These are phyloP conservation scores for Biston betularia DNA, from an alignment of 2,888 invertebrate species.

Conservation along the genomic window DNA sequence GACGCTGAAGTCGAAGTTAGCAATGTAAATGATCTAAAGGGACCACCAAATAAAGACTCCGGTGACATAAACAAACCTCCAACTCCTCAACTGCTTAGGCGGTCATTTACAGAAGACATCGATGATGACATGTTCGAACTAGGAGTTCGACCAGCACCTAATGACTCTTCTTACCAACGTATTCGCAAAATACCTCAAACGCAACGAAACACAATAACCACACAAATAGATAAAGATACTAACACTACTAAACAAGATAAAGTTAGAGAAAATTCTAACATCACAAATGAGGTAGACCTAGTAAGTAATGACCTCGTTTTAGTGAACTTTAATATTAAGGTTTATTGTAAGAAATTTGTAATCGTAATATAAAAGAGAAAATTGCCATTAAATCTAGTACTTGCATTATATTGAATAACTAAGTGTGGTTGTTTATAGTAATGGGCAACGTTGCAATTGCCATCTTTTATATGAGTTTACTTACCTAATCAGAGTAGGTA, in stretches of 20 bases:
- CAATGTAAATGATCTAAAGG: not conserved
- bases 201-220: conserved; percentile 47
- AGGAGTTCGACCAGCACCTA: conserved; percentile 55
- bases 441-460: conserved; percentile 6
- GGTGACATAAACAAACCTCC: not conserved
- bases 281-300: conserved; percentile 45
- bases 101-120: conserved; percentile 70
- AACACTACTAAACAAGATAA: conserved; percentile 48
- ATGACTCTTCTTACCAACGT: conserved; percentile 44
- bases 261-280: conserved; percentile 40
- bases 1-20: not conserved
- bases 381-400: conserved; percentile 20
- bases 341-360: not conserved
- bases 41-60: not conserved
- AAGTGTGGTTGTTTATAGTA: conserved; percentile 12
- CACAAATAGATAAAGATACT: conserved; percentile 50
- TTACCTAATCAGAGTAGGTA: not conserved
- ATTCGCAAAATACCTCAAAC: conserved; percentile 63
- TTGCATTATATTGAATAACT: conserved; percentile 14
- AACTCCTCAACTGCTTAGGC: conserved; percentile 52
- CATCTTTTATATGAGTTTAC: not conserved
- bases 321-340: conserved; percentile 7
- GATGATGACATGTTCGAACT: conserved; percentile 69
- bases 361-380: conserved; percentile 22
- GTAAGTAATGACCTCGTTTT: conserved; percentile 56